phyloP scores from a whole-genome alignment of 2,113 vertebrate genomes.

The Cottus gobio region DNA sequence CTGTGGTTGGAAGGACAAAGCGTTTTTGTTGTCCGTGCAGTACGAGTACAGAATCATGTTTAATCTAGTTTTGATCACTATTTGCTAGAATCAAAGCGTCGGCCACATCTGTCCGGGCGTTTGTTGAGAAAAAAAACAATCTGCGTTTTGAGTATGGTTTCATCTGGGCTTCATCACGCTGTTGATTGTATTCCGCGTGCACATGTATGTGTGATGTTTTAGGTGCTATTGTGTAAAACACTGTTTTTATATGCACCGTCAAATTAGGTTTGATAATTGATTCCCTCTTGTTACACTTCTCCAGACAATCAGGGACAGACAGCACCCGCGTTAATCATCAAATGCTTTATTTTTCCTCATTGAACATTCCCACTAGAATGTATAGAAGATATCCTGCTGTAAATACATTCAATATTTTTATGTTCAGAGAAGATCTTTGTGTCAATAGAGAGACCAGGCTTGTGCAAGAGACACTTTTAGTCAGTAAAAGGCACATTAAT shows the following conservation, averaged over 20 bases:
- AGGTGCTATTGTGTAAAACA: slow-evolving; percentile 61
- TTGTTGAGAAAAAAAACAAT: slow-evolving; percentile 17
- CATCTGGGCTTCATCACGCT: slow-evolving; percentile 28
- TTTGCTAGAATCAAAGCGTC: not conserved
- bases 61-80: slow-evolving; percentile 22
- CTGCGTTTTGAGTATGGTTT: slow-evolving; percentile 17
- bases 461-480: slow-evolving; percentile 63
- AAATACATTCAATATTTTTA: slow-evolving; percentile 94
- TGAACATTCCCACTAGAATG: slow-evolving; percentile 85
- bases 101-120: slow-evolving; percentile 20
- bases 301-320: slow-evolving; percentile 93
- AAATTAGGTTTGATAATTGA: slow-evolving; percentile 38
- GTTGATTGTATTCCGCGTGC: slow-evolving; percentile 27
- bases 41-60: slow-evolving; percentile 27
- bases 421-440: slow-evolving; percentile 57
- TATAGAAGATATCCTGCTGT: slow-evolving; percentile 86
- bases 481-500: slow-evolving; percentile 47
- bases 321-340: slow-evolving; percentile 84
- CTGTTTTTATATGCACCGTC: slow-evolving; percentile 40
- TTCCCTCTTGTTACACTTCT: slow-evolving; percentile 81
- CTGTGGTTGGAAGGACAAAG: slow-evolving; percentile 14
- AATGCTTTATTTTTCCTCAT: slow-evolving; percentile 85
- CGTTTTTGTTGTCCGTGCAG: slow-evolving; percentile 12
- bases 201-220: slow-evolving; percentile 18
- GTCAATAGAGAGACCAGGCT: slow-evolving; percentile 45